A percentile compares a stretch with the other conserved stretches of the same genome.
Conservation (phyloP, 2,797 vertebrate genomes). For the Ctenochaetus hawaiiensis region DNA sequence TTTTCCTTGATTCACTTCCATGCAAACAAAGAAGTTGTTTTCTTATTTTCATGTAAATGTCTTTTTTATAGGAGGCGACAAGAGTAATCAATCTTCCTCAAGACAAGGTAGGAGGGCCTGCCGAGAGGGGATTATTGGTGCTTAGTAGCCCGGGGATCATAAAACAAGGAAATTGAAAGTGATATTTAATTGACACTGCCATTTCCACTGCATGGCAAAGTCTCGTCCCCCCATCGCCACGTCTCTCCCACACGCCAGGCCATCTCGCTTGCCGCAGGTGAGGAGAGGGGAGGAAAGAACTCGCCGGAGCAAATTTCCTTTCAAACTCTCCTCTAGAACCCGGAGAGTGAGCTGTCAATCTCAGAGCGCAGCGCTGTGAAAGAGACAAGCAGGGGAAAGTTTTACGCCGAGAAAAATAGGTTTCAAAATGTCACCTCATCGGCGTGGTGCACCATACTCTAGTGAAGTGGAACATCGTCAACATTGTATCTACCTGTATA, state of each 20-base stretch:
- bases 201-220: slow-evolving; percentile 84
- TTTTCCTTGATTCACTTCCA: slow-evolving; percentile 86
- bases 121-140: slow-evolving; percentile 90
- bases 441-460: slow-evolving; percentile 51
- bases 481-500: slow-evolving; percentile 67
- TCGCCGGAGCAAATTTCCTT: slow-evolving; percentile 81
- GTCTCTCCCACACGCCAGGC: slow-evolving; percentile 71
- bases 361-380: slow-evolving; percentile 72
- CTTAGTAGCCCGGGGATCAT: slow-evolving; percentile 90
- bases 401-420: slow-evolving; percentile 80
- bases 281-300: slow-evolving; percentile 72
- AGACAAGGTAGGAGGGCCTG: slow-evolving; percentile 90
- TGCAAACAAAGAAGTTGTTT: slow-evolving; percentile 88
- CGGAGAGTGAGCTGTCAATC: slow-evolving; percentile 85
- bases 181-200: slow-evolving; percentile 93
- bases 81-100: slow-evolving; percentile 91
- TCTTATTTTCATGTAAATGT: slow-evolving; percentile 93
- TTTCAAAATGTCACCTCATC: slow-evolving; percentile 85
- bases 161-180: slow-evolving; percentile 93
- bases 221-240: slow-evolving; percentile 65
- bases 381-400: slow-evolving; percentile 75
- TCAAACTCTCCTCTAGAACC: slow-evolving; percentile 74
- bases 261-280: slow-evolving; percentile 82
- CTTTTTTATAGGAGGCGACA: slow-evolving; percentile 89
- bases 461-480: slow-evolving; percentile 75